A percentile compares a stretch with the other conserved stretches of the same genome.
Conservation (phyloP, 2,113 vertebrate genomes). For the Cygnus atratus region DNA sequence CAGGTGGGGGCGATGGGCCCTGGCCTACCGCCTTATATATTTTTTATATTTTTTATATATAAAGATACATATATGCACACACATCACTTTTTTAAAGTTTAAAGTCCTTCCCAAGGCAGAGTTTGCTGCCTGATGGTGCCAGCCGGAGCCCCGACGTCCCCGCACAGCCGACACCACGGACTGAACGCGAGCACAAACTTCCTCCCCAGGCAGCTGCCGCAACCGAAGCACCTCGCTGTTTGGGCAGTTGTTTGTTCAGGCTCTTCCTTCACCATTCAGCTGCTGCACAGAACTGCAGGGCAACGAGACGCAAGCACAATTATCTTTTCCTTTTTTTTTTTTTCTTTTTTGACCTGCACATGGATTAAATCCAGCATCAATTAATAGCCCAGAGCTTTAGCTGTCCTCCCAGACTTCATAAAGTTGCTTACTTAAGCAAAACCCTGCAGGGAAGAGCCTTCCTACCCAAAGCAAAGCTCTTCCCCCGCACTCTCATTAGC, state of each 20-base stretch:
- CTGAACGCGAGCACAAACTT: conserved; percentile 26
- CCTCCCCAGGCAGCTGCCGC: conserved; percentile 6
- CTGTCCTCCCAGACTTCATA: background rate
- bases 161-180: background rate
- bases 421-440: conserved; percentile 21
- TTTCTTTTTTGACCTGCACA: background rate
- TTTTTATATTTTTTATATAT: too few relatives aligned
- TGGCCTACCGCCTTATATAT: background rate
- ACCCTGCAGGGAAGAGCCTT: background rate
- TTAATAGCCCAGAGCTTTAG: background rate
- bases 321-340: background rate
- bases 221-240: background rate
- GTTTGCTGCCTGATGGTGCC: fast-evolving
- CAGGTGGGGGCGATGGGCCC: background rate
- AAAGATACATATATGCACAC: background rate
- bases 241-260: conserved; percentile 46
- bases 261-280: background rate
- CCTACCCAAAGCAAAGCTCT: background rate
- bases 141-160: background rate
- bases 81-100: background rate
- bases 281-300: background rate
- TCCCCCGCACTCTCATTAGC: background rate
- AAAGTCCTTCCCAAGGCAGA: background rate
- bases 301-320: background rate
- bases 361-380: background rate